Evolutionary conservation across 2,113 vertebrate genomes (phyloP).

Genomic region (Platysternon megacephalum): DNA sequence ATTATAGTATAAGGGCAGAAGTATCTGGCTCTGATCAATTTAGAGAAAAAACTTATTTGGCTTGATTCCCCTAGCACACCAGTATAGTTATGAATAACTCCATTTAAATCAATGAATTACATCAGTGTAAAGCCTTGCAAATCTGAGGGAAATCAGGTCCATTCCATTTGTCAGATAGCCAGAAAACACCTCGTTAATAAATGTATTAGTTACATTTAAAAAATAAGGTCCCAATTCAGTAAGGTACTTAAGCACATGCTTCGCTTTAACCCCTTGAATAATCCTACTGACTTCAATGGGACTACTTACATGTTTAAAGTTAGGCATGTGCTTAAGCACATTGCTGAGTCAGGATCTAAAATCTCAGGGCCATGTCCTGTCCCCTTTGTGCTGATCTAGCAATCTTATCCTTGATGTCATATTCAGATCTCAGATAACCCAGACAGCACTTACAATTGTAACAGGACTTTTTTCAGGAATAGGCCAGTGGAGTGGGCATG

Average conservation of each 20-base stretch:
- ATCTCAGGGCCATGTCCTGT: rapidly evolving
- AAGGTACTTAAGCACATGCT: background rate
- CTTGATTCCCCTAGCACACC: background rate
- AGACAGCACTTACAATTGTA: background rate
- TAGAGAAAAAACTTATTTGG: background rate
- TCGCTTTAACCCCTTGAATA: background rate
- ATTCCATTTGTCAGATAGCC: background rate
- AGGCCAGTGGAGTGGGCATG: background rate
- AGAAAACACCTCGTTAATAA: background rate
- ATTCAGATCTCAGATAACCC: background rate
- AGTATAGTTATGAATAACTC: background rate
- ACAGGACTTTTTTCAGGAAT: background rate
- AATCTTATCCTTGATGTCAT: background rate
- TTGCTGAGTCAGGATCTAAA: background rate
- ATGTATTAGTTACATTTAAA: background rate
- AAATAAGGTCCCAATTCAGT: background rate
- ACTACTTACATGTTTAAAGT: background rate
- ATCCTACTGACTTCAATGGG: background rate
- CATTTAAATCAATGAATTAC: background rate
- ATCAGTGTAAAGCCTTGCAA: background rate
- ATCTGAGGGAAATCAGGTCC: background rate
- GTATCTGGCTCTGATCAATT: background rate
- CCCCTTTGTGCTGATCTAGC: background rate
- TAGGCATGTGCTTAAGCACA: background rate
- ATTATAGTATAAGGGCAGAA: background rate